Base-by-base conservation (phyloP, 2,797 vertebrate species). In the Carapus acus region DNA sequence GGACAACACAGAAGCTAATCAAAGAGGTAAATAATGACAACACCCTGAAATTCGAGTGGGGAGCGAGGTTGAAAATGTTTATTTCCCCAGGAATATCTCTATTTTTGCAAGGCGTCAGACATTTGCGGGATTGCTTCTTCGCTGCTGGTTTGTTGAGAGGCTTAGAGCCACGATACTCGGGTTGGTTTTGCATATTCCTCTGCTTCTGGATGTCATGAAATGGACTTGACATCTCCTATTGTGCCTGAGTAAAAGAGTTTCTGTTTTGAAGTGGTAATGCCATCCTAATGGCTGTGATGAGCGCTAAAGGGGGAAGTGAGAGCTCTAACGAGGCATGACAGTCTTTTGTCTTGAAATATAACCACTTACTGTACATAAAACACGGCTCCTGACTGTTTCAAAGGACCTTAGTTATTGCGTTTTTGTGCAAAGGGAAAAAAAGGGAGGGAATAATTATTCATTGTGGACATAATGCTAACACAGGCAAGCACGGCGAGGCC, bases 231-330 rank as follows among this genome's bases (percentile, higher is more conserved):
- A 69, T 55, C 53, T 66, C 48, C 59, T 24, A 65, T 74, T 61
- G 75, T 77, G 69, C 49, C 11, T 52, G 65, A 71, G 69, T 67
- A 54, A 54, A 61, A 76, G 73, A 67, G 70, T 76, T 78, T 83
- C 43, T 77, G 82, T 84, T 84, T 85, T 85, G 84, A 86, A 88
- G 81, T 83, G 81, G 73, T 85, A 84, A 88, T 85, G 76, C 71
- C 39, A 36, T 57, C 77, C 71, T 85, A 85, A 85, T 84, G 68
- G 76, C 71, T 77, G 66, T 77, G 79, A 81, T 85, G 78, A 84
- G 61, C 68, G 74, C 81, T 81, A 71, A n/a, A 50, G 70, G 76
- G 79, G 70, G 58, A 74, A 83, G 59, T 68, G 71, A 62, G 54
- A 69, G 74, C 78, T 54, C 58, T 83, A 85, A 83, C 67, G 18